Evolutionary conservation across 2,113 vertebrate species (phyloP).

Genomic region (Acanthochromis polyacanthus): DNA sequence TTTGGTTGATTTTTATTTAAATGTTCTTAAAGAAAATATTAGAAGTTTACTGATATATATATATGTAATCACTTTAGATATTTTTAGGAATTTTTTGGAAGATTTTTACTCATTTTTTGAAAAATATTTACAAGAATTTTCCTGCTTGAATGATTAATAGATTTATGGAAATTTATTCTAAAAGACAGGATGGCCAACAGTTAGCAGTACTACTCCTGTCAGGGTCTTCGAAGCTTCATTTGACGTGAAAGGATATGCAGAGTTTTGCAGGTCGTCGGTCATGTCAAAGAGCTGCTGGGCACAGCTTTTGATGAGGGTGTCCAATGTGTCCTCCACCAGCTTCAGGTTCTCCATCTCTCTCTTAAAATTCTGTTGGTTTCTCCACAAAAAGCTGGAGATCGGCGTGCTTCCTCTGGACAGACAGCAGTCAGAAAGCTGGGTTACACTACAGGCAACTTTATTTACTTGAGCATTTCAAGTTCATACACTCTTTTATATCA

Average conservation of each 20-base stretch:
- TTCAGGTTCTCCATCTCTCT: conserved; percentile 88
- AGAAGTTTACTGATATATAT: too few species aligned
- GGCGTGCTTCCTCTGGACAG: conserved; percentile 84
- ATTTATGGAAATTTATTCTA: too few species aligned
- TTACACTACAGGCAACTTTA: background rate
- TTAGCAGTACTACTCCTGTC: too few species aligned
- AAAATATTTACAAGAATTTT: too few species aligned
- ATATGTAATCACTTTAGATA: too few species aligned
- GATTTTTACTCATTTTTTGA: too few species aligned
- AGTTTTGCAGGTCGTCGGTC: conserved; percentile 88
- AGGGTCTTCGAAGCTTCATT: background rate
- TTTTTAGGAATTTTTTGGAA: too few species aligned
- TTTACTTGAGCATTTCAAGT: background rate
- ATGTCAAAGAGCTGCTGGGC: conserved; percentile 90
- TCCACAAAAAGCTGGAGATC: conserved; percentile 50
- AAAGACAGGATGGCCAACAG: too few species aligned
- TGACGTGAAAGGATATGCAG: conserved; percentile 91
- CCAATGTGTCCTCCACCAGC: conserved; percentile 91
- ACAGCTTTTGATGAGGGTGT: conserved; percentile 91
- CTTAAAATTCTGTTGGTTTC: conserved; percentile 78
- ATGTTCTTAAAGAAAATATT: too few species aligned
- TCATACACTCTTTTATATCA: too few species aligned
- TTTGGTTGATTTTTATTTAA: too few species aligned
- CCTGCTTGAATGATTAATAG: too few species aligned
- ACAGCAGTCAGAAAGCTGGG: conserved; percentile 22